Evolutionary conservation across 2,113 vertebrate genomes (phyloP).

Genomic region (western clawed frog (Xenopus tropicalis)): DNA sequence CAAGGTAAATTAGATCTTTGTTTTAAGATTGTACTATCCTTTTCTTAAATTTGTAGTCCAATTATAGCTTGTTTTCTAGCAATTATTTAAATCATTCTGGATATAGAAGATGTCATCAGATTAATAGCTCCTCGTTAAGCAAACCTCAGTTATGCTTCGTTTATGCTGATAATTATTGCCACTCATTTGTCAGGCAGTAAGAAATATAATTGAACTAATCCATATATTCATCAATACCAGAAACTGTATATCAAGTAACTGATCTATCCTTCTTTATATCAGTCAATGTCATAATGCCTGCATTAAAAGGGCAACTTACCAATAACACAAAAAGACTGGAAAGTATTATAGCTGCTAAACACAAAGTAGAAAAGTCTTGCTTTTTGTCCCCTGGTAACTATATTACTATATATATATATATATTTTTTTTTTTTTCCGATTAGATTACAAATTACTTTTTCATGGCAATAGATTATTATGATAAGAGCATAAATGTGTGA

Average conservation of each 20-base stretch:
- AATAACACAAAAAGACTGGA: too few species aligned
- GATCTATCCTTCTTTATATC: slow-evolving; percentile 21
- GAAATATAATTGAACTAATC: slow-evolving; percentile 33
- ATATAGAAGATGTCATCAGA: slow-evolving; percentile 35
- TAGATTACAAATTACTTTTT: too few species aligned
- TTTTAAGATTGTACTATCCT: slow-evolving; percentile 2
- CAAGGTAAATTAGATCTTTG: background rate
- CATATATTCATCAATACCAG: slow-evolving; percentile 33
- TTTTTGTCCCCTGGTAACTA: too few species aligned
- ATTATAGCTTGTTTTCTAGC: slow-evolving; percentile 19
- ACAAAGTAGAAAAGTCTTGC: too few species aligned
- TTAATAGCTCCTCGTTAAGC: slow-evolving; percentile 40
- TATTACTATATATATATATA: too few species aligned
- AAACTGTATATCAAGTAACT: slow-evolving; percentile 6
- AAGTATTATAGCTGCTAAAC: too few species aligned
- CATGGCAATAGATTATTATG: too few species aligned
- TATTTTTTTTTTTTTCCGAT: too few species aligned
- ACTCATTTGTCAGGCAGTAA: slow-evolving; percentile 39
- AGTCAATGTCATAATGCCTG: slow-evolving; percentile 13
- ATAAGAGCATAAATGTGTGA: too few species aligned
- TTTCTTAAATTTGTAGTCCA: slow-evolving; percentile 36
- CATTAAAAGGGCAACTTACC: too few species aligned
- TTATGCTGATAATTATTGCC: slow-evolving; percentile 40
- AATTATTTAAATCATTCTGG: slow-evolving; percentile 33
- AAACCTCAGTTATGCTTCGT: slow-evolving; percentile 35